phyloP scores from a whole-genome alignment of 2,888 invertebrate genomes.

The Microctonus aethiopoides region DNA sequence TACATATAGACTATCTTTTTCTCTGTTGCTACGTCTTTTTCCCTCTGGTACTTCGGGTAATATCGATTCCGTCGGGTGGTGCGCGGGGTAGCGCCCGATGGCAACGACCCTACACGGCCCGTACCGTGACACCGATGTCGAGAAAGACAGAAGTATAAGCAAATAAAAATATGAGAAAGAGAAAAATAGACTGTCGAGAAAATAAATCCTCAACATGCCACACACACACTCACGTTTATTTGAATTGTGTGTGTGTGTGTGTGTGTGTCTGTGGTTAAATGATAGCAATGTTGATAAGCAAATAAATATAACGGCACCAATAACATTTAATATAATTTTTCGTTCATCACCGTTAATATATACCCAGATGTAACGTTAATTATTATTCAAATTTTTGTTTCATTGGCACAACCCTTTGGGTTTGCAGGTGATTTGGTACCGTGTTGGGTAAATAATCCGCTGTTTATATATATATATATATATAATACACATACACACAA shows the following conservation, averaged over 20 bases:
- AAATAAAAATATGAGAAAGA: background rate
- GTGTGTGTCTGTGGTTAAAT: constrained; percentile 2
- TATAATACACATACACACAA: background rate
- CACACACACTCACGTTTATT: background rate
- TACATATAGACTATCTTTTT: constrained; percentile 28
- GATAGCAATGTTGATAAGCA: background rate
- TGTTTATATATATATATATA: background rate
- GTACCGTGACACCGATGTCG: constrained; percentile 37
- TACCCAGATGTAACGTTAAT: background rate
- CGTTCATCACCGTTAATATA: background rate
- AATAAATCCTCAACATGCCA: background rate
- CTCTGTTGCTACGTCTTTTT: constrained; percentile 37
- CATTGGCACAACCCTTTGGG: no score
- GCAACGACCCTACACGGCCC: constrained; percentile 61
- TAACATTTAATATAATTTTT: background rate
- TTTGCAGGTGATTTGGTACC: no score
- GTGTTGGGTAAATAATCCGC: no score
- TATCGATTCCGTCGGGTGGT: constrained; percentile 42
- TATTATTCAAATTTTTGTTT: background rate
- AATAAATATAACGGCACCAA: background rate
- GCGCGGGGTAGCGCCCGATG: constrained; percentile 58
- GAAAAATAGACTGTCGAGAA: background rate
- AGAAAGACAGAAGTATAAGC: background rate
- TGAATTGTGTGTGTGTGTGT: background rate
- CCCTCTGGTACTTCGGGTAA: constrained; percentile 39